phyloP scores from a whole-genome alignment of 2,113 vertebrate genomes.

The Cyanistes caeruleus region DNA sequence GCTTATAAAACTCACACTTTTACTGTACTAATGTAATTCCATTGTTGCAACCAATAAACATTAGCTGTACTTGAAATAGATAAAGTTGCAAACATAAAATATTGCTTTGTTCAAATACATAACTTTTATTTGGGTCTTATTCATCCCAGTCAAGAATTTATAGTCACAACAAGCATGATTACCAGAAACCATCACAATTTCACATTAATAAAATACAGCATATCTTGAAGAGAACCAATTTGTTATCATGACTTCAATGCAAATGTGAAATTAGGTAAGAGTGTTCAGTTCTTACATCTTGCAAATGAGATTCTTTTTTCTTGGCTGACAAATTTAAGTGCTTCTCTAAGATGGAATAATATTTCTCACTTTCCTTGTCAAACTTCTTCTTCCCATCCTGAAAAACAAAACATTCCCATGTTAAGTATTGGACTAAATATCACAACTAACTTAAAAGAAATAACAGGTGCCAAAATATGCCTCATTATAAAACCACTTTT shows the following conservation, averaged over 20 bases:
- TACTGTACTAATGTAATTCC: neutral
- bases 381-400: slow-evolving; percentile 97
- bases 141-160: neutral
- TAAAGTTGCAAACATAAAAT: neutral
- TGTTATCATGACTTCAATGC: neutral
- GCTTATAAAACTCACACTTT: neutral
- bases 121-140: neutral
- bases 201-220: neutral
- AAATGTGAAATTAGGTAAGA: neutral
- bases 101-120: neutral
- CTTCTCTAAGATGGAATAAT: slow-evolving; percentile 93
- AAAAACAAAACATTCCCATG: slow-evolving; percentile 37
- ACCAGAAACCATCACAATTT: neutral
- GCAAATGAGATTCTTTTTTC: slow-evolving; percentile 93
- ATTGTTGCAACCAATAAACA: neutral
- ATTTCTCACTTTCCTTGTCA: slow-evolving; percentile 95
- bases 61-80: neutral
- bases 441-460: neutral
- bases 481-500: neutral
- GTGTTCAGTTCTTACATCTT: slow-evolving; percentile 83
- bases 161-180: neutral
- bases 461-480: neutral
- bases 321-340: slow-evolving; percentile 92
- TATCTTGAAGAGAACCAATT: neutral
- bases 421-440: neutral